Evolutionary conservation across 1,140 invertebrate genomes (phyloP), one percentile per base, ranked within the genome.

Genomic region (Luehdorfia chinensis): DNA sequence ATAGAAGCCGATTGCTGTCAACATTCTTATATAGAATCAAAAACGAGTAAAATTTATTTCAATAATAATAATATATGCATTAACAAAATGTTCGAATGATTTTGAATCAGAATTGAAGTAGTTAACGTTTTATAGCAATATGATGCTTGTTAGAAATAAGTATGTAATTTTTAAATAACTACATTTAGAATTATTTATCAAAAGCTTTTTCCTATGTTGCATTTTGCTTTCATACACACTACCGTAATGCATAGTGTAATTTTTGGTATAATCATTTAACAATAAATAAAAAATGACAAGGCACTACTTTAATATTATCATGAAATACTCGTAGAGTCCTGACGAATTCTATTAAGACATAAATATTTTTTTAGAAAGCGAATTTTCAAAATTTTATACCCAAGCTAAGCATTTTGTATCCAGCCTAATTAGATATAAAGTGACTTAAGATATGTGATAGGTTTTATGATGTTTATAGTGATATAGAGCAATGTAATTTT

Each of bases 391-490:
- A 27, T 41, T 36, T 41, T 41, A 41, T 41, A 41, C 15, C 15
- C 37, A 16, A 41, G 37, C 21, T 41, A 41, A 41, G 37, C 37
- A 0, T 27, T 41, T 15, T 27, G 37, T 41, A 41, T 28, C 23
- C 37, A 41, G 37, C 37, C 37, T 41, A 41, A 27, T 27, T 37
- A 37, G 34, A 14, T 41, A 41, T 23, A 41, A 16, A 28, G 21
- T 27, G 11, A 41, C 25, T 43, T 43, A 43, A 43, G 39, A 18
- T 43, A 43, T 43, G 39, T 43, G 39, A 61, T 49, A 55, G 50
- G 72, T 69, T 66, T 74, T 63, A 68, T 44, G 65, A 49, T 64
- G 50, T 21, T 62, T 55, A 32, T 47, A 47, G 44, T 56, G 14
- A 47, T 36, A n/a, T n/a, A 61, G 16, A 45, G 15, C 45, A 27